phyloP scores from a whole-genome alignment of 2,113 vertebrate species.

The Lethenteron reissneri region DNA sequence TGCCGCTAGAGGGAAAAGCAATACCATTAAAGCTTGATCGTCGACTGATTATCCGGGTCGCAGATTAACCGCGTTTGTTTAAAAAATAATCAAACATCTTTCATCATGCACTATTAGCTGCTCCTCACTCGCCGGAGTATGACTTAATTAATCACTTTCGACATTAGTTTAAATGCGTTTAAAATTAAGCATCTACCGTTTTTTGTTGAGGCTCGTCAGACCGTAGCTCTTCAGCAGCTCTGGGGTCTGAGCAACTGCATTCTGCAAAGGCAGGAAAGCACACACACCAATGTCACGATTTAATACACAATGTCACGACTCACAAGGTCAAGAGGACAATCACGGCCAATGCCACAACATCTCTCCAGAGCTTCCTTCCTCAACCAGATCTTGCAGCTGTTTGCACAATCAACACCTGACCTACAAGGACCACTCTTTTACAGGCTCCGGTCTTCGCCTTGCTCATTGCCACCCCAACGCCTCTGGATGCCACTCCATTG shows the following conservation, averaged over 20 bases:
- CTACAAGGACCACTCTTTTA: too few species aligned
- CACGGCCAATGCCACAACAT: too few species aligned
- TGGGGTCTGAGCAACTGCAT: slow-evolving; percentile 8
- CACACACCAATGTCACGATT: background rate
- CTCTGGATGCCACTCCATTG: too few species aligned
- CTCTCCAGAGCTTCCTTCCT: too few species aligned
- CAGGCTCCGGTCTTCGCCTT: too few species aligned
- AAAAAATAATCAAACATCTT: slow-evolving; percentile 2
- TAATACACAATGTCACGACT: background rate
- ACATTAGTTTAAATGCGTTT: slow-evolving; percentile 1
- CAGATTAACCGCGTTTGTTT: slow-evolving; percentile 6
- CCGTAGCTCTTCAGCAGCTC: slow-evolving; percentile 12
- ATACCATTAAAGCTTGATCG: too few species aligned
- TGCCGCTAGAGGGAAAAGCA: too few species aligned
- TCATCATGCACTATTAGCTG: background rate
- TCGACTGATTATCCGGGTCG: slow-evolving; percentile 9
- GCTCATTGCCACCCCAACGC: too few species aligned
- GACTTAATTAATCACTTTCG: background rate
- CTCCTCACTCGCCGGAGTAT: background rate
- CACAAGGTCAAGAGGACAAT: background rate
- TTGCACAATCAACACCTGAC: too few species aligned
- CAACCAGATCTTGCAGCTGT: too few species aligned
- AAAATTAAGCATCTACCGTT: slow-evolving; percentile 7
- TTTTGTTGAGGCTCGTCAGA: slow-evolving; percentile 10
- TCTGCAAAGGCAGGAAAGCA: background rate